Percentiles rank a stretch among this genome's conserved stretches.
phyloP scores from a whole-genome alignment of 2,113 vertebrate genomes.

The Chrysochloris asiatica region DNA sequence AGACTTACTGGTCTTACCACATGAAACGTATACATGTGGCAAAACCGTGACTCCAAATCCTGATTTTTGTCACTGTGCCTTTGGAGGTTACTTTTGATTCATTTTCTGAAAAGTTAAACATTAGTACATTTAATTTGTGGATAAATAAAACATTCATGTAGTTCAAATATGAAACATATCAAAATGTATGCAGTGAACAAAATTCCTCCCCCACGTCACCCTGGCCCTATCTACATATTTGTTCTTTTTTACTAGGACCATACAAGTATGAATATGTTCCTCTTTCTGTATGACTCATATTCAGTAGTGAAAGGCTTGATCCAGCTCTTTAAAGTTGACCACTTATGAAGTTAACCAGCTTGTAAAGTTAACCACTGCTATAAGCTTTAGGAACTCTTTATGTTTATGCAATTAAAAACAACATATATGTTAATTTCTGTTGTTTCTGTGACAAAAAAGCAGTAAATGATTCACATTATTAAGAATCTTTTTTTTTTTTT shows the following conservation, averaged over 20 bases:
- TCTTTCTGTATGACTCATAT: neutral
- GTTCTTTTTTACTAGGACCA: neutral
- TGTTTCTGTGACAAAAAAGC: neutral
- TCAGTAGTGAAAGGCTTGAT: neutral
- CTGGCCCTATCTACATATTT: neutral
- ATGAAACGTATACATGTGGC: accelerated
- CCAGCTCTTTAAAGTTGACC: neutral
- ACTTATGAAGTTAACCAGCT: neutral
- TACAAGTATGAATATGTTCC: too few species aligned
- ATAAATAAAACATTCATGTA: neutral
- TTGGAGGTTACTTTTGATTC: neutral
- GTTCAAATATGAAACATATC: neutral
- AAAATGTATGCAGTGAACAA: neutral
- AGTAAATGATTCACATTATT: neutral
- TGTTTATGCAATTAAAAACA: neutral
- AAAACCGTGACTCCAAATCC: neutral
- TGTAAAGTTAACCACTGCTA: neutral
- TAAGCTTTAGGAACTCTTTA: neutral
- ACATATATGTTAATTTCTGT: neutral
- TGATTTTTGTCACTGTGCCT: too few species aligned
- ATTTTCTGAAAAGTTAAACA: neutral
- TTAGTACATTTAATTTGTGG: neutral
- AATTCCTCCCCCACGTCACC: neutral
- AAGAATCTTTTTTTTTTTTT: neutral
- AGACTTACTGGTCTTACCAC: neutral